Percentiles rank a stretch among this genome's conserved stretches.
Evolutionary conservation across 2,113 vertebrate genomes (phyloP).

Genomic region (Rhegmatorhina hoffmannsi): DNA sequence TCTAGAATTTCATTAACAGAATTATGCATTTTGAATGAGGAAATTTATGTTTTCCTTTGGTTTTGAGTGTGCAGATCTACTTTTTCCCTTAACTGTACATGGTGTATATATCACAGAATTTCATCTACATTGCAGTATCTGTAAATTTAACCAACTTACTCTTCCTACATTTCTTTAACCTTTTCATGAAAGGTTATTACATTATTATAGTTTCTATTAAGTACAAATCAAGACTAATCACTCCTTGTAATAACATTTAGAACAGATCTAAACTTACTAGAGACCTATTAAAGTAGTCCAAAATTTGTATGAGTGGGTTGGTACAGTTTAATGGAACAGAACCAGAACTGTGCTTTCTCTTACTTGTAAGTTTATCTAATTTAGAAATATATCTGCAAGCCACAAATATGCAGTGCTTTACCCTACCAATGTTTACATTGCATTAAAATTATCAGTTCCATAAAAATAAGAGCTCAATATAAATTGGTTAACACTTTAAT

Average conservation of each 20-base stretch:
- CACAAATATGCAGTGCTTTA: not conserved
- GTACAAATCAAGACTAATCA: not conserved
- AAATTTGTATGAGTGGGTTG: not conserved
- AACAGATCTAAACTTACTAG: not conserved
- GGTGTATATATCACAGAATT: not conserved
- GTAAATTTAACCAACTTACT: not conserved
- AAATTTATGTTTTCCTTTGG: not conserved
- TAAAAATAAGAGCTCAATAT: not conserved
- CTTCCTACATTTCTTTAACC: not conserved
- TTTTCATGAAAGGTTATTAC: not conserved
- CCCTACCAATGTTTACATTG: not conserved
- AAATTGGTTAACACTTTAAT: not conserved
- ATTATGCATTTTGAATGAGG: not conserved
- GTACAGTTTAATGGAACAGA: not conserved
- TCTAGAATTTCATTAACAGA: not conserved
- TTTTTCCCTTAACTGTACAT: fast-evolving
- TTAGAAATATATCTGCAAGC: not conserved
- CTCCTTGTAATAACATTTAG: not conserved
- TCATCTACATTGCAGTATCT: not conserved
- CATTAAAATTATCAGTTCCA: not conserved
- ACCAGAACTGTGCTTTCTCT: not conserved
- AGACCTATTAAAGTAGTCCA: not conserved
- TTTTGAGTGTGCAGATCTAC: not conserved
- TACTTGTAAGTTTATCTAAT: not conserved
- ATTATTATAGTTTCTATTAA: not conserved